Evolutionary conservation across 2,888 invertebrate species (phyloP).

Genomic region (Mythimna lalbum): DNA sequence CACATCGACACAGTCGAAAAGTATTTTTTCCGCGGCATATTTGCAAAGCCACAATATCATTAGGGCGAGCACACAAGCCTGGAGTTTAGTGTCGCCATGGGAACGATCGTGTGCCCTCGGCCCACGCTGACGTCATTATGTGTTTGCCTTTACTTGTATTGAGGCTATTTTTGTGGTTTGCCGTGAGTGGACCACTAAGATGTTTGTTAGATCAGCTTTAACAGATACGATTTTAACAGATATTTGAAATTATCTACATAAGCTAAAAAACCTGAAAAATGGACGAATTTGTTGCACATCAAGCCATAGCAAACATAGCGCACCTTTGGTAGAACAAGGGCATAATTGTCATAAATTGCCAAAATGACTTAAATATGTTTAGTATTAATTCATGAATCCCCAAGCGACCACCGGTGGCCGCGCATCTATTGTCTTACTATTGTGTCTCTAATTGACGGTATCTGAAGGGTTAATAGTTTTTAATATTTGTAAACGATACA

Average conservation of each 20-base stretch:
- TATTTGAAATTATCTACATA: background rate
- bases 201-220: background rate
- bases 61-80: conserved; percentile 58
- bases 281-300: too few relatives aligned
- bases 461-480: too few relatives aligned
- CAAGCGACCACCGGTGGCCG: too few relatives aligned
- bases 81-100: conserved; percentile 57
- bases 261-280: too few relatives aligned
- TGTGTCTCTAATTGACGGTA: too few relatives aligned
- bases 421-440: too few relatives aligned
- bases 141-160: conserved; percentile 26
- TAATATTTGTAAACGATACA: too few relatives aligned
- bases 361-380: too few relatives aligned
- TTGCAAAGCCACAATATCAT: conserved; percentile 59
- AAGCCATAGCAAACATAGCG: too few relatives aligned
- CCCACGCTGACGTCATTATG: conserved; percentile 43
- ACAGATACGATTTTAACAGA: background rate
- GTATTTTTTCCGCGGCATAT: conserved; percentile 40
- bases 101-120: conserved; percentile 46
- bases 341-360: too few relatives aligned
- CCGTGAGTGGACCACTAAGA: background rate
- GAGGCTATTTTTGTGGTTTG: conserved; percentile 18
- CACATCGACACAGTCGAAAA: conserved; percentile 7
- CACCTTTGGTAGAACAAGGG: too few relatives aligned
- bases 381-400: too few relatives aligned